Evolutionary conservation across 1,140 invertebrate genomes (phyloP).

Genomic region (Ips nitidus): DNA sequence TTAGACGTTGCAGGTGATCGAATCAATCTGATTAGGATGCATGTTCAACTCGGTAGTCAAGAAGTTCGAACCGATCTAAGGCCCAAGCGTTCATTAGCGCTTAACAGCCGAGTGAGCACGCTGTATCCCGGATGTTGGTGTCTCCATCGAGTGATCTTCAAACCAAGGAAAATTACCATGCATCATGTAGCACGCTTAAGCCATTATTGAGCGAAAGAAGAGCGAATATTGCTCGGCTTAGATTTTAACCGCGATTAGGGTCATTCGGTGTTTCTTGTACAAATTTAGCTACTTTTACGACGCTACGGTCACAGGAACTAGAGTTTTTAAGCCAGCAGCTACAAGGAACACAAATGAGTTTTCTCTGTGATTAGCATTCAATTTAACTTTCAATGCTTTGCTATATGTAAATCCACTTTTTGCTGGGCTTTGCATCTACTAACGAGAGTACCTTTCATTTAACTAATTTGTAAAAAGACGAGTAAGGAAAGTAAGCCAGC

Average conservation of each 20-base stretch:
- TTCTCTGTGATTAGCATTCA: no score
- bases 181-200: conserved; percentile 28
- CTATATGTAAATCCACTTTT: no score
- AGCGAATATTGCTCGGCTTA: conserved; percentile 14
- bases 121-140: conserved; percentile 21
- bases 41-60: conserved; percentile 18
- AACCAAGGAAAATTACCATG: conserved; percentile 23
- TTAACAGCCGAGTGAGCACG: conserved; percentile 27
- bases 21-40: conserved; percentile 21
- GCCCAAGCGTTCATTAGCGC: conserved; percentile 16
- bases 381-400: no score
- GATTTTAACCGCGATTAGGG: conserved; percentile 5
- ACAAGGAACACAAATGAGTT: no score
- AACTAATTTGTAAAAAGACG: no score
- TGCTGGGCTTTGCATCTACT: no score
- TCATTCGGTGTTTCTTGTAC: background rate
- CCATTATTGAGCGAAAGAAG: conserved; percentile 25
- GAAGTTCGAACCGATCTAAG: conserved; percentile 8
- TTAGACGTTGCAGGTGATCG: conserved; percentile 11
- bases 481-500: no score
- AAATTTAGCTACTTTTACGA: no score
- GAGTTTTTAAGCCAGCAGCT: no score
- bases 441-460: no score
- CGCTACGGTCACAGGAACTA: no score
- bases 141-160: conserved; percentile 21